Conservation (phyloP, 1,140 invertebrate genomes). For the Listronotus oregonensis region DNA sequence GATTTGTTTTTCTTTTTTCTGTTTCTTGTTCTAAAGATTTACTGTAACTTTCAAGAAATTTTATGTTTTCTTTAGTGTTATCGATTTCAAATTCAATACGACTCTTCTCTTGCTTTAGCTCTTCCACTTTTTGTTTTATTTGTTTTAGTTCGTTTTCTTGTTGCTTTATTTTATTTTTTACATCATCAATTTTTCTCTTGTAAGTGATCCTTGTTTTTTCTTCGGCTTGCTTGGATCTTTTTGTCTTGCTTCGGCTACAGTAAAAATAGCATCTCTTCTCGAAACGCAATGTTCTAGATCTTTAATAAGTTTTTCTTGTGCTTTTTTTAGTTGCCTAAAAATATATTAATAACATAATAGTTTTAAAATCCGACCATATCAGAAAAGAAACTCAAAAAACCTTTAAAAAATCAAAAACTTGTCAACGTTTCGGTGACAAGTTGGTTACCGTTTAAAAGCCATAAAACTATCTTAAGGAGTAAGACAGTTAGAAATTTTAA, state of each 20-base stretch:
- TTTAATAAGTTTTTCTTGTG: conserved; percentile 73
- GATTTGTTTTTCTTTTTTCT: conserved; percentile 58
- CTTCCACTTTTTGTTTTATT: conserved; percentile 50
- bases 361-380: too few species aligned
- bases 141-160: conserved; percentile 55
- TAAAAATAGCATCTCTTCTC: conserved; percentile 70
- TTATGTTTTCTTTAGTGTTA: conserved; percentile 39
- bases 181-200: conserved; percentile 61
- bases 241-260: conserved; percentile 64
- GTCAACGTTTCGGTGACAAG: too few species aligned
- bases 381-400: too few species aligned
- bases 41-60: conserved; percentile 23
- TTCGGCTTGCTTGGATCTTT: conserved; percentile 49
- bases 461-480: too few species aligned
- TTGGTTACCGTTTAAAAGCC: too few species aligned
- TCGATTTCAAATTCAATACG: conserved; percentile 32
- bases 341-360: too few species aligned
- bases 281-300: conserved; percentile 78
- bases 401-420: too few species aligned
- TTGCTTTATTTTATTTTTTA: conserved; percentile 63
- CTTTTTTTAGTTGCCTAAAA: conserved; percentile 69
- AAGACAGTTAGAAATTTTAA: too few species aligned
- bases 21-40: conserved; percentile 47
- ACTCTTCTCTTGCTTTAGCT: conserved; percentile 42
- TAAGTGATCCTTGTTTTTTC: conserved; percentile 52